Conservation (phyloP, 2,797 vertebrate species). For the Cynopterus sphinx region DNA sequence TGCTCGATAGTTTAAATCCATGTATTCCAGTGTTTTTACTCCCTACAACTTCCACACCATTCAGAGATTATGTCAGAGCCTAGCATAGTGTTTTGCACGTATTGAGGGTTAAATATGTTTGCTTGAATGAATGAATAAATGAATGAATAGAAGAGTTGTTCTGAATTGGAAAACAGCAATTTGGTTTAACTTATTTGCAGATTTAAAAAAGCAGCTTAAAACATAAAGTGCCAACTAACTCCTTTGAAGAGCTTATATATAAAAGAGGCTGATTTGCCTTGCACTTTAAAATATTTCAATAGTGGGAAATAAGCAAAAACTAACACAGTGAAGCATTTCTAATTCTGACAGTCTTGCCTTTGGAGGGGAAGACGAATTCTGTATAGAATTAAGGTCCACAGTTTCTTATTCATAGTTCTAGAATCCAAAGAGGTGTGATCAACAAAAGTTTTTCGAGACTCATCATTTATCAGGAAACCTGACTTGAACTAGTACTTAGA, state of each 20-base stretch:
- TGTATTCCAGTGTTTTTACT: background rate
- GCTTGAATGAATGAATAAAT: background rate
- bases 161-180: background rate
- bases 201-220: conserved; percentile 47
- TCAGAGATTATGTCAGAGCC: background rate
- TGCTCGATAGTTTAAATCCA: background rate
- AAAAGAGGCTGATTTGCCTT: conserved; percentile 1
- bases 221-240: background rate
- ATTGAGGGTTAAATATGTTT: background rate
- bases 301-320: background rate
- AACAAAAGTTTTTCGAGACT: background rate
- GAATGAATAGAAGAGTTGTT: background rate
- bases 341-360: background rate
- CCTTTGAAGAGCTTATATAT: background rate
- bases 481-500: background rate
- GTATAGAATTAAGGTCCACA: background rate
- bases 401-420: background rate
- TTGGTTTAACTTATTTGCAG: conserved; percentile 1
- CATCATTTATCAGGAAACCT: background rate
- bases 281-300: conserved; percentile 41
- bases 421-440: background rate
- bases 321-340: background rate
- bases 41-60: background rate
- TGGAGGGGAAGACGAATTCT: background rate
- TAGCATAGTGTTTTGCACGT: background rate